Percentiles rank a stretch among this genome's conserved stretches.
These are phyloP conservation scores for Stictocephala bisonia DNA, from an alignment of 2,888 invertebrate genomes.

Conservation along the genomic window DNA sequence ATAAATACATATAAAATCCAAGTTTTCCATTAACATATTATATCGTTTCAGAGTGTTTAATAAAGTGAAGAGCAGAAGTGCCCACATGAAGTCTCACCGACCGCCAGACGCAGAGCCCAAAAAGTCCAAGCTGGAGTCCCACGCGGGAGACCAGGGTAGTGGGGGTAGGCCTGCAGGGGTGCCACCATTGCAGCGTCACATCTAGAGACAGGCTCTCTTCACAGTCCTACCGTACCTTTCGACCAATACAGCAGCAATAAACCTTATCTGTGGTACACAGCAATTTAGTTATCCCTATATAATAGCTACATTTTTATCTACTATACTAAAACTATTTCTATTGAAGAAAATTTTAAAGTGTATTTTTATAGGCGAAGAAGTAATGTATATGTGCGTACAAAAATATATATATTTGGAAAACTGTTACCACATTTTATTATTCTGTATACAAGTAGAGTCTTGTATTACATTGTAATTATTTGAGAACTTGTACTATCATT, in stretches of 20 bases:
- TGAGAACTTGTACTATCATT: too few relatives aligned
- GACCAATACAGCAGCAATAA: slow-evolving; percentile 43
- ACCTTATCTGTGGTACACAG: background rate
- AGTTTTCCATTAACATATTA: too few relatives aligned
- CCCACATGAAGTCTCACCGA: slow-evolving; percentile 99
- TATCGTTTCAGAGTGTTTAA: slow-evolving; percentile 88
- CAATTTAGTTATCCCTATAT: slow-evolving; percentile 4
- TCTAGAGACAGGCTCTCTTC: slow-evolving; percentile 27
- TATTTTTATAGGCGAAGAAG: slow-evolving; percentile 34
- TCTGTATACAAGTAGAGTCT: background rate
- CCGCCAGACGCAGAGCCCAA: slow-evolving; percentile 86
- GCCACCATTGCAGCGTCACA: slow-evolving; percentile 40
- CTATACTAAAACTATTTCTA: slow-evolving; percentile 33
- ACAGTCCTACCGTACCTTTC: slow-evolving; percentile 3
- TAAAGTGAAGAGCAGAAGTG: slow-evolving; percentile 98
- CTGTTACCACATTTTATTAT: slow-evolving; percentile 35
- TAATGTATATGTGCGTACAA: slow-evolving; percentile 26
- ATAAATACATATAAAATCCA: too few relatives aligned
- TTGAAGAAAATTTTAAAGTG: slow-evolving; percentile 30
- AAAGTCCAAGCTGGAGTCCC: slow-evolving; percentile 69
- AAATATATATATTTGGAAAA: slow-evolving; percentile 26
- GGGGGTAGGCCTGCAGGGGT: slow-evolving; percentile 20
- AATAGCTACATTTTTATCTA: slow-evolving; percentile 20
- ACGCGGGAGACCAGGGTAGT: slow-evolving; percentile 43
- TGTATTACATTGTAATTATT: too few relatives aligned